Conservation (phyloP, 2,797 vertebrate species). For the Siniperca scherzeri region DNA sequence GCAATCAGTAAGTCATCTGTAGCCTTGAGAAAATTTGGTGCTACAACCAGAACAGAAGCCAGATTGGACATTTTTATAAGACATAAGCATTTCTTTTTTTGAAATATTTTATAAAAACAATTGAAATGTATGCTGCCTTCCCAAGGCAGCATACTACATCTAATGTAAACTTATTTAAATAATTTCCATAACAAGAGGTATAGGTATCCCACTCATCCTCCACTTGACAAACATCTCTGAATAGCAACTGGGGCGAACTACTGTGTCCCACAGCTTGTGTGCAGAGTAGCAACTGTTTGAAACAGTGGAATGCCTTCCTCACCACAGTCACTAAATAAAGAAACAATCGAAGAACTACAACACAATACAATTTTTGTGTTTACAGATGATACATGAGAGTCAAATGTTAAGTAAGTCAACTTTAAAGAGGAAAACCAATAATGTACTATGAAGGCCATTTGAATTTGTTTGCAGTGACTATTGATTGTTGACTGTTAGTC, state of each 20-base stretch:
- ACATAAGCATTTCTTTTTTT: not conserved
- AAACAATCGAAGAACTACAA: not conserved
- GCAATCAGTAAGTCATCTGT: not conserved
- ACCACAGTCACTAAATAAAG: not conserved
- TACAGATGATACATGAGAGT: not conserved
- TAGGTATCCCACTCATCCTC: not conserved
- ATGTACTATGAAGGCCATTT: not conserved
- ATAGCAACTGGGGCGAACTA: not conserved
- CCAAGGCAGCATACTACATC: not conserved
- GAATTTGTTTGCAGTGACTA: not conserved
- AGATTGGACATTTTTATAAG: not conserved
- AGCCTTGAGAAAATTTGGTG: not conserved
- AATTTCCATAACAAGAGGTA: not conserved
- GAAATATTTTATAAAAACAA: not conserved
- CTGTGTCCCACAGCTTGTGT: conserved; percentile 10
- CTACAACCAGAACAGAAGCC: not conserved
- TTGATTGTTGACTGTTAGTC: not conserved
- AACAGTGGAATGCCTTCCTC: not conserved
- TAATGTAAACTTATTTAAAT: not conserved
- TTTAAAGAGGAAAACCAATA: not conserved
- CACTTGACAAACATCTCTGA: not conserved
- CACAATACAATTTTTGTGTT: not conserved
- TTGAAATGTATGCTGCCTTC: not conserved
- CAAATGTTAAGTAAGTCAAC: not conserved
- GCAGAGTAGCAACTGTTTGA: conserved; percentile 8